phyloP scores from a whole-genome alignment of 2,888 invertebrate genomes.

The Sepioteuthis lessoniana region DNA sequence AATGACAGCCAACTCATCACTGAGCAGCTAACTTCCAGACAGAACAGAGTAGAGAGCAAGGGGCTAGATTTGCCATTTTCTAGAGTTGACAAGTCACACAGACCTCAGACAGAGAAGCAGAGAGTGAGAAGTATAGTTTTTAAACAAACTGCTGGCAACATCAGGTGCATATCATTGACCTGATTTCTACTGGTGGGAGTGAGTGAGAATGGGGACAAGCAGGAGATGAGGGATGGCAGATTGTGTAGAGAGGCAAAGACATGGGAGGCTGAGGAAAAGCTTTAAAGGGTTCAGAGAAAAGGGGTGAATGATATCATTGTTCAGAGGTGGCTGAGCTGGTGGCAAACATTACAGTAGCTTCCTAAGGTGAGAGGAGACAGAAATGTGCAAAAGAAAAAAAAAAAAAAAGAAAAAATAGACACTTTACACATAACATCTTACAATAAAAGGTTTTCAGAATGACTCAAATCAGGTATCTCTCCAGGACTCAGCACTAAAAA shows the following conservation, averaged over 20 bases:
- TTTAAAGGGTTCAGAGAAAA: background rate
- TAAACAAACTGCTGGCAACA: background rate
- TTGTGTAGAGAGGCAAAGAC: background rate
- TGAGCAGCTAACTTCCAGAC: background rate
- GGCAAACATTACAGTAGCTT: background rate
- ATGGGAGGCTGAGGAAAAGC: background rate
- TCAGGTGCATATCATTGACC: conserved; percentile 2
- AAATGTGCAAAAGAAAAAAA: background rate
- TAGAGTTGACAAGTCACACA: conserved; percentile 2
- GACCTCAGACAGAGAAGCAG: background rate
- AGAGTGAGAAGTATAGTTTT: background rate
- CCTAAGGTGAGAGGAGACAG: background rate
- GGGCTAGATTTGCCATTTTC: background rate
- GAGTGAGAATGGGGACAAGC: background rate
- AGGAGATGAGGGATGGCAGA: background rate
- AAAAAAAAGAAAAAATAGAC: too few species aligned
- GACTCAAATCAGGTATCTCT: background rate
- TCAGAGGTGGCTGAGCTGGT: background rate
- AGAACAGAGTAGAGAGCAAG: background rate
- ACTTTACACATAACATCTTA: too few species aligned
- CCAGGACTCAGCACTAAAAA: background rate
- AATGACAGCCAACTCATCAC: background rate
- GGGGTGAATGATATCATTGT: background rate
- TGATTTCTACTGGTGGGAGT: background rate
- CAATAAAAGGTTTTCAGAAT: background rate